phyloP scores from a whole-genome alignment of 2,888 invertebrate species.

The Empis stercorea region DNA sequence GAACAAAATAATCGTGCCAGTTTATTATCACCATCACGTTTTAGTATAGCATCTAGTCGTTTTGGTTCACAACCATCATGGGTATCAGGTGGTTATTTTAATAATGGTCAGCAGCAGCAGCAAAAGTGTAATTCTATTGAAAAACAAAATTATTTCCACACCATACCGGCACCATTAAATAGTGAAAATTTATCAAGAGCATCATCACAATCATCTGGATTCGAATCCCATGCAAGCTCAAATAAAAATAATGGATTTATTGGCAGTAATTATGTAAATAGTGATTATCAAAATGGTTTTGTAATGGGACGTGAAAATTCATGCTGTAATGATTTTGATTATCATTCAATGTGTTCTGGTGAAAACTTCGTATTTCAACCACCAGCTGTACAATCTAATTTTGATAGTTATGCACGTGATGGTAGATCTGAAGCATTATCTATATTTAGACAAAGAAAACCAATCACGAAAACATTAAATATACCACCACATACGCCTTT shows the following conservation, averaged over 20 bases:
- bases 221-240: conserved; percentile 42
- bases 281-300: too few species aligned
- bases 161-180: neutral
- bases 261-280: neutral
- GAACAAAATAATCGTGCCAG: neutral
- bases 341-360: neutral
- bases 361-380: neutral
- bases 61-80: conserved; percentile 39
- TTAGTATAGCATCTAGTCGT: neutral
- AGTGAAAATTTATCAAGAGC: conserved; percentile 39
- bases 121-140: neutral
- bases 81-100: conserved; percentile 50
- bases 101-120: neutral
- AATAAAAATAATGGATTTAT: neutral
- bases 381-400: too few species aligned
- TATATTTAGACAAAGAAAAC: too few species aligned
- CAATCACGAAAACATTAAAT: too few species aligned
- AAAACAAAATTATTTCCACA: conserved; percentile 1
- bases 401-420: too few species aligned
- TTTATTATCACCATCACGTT: conserved; percentile 11
- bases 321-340: conserved; percentile 1
- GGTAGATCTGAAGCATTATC: too few species aligned
- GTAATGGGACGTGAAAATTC: conserved; percentile 2
- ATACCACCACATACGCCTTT: neutral
- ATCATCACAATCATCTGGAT: conserved; percentile 60